These are phyloP conservation scores for Pedicia rivosa DNA, from an alignment of 2,888 invertebrate genomes.

Conservation along the genomic window DNA sequence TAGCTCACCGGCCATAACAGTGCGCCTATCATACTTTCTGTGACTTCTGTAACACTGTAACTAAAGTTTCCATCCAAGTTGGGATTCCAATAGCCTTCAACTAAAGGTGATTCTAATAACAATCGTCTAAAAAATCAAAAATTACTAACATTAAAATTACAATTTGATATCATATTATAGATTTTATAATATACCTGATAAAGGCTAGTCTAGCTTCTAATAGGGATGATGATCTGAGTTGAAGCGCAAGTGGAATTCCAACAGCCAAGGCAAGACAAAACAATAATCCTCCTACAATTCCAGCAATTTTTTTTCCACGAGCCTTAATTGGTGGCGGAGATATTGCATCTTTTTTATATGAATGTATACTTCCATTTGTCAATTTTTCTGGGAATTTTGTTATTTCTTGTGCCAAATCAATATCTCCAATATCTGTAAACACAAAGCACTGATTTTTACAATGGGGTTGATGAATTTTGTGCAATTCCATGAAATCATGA, in stretches of 20 bases:
- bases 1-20: slow-evolving; percentile 24
- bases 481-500: slow-evolving; percentile 30
- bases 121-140: slow-evolving; percentile 24
- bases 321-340: slow-evolving; percentile 10
- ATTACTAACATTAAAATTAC: not conserved
- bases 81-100: slow-evolving; percentile 35
- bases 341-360: slow-evolving; percentile 20
- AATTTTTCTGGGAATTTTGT: slow-evolving; percentile 29
- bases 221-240: slow-evolving; percentile 37
- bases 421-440: slow-evolving; percentile 30
- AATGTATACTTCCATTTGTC: slow-evolving; percentile 25
- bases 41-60: slow-evolving; percentile 20
- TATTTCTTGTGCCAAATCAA: slow-evolving; percentile 29
- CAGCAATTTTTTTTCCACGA: slow-evolving; percentile 22
- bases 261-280: slow-evolving; percentile 28
- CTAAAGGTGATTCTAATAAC: slow-evolving; percentile 36
- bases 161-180: not conserved
- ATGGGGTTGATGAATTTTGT: slow-evolving; percentile 22
- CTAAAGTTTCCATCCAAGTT: slow-evolving; percentile 16
- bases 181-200: slow-evolving; percentile 18
- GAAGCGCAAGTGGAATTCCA: slow-evolving; percentile 36
- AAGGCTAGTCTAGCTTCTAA: slow-evolving; percentile 38
- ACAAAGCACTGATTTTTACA: slow-evolving; percentile 32
- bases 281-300: slow-evolving; percentile 22
- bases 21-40: slow-evolving; percentile 37